Evolutionary conservation across 2,113 vertebrate species (phyloP).

Genomic region (Felis catus): F.catus_Fca126_mat1.0 CM031416.1:125236501-125237000

Average conservation of each 20-base stretch:
- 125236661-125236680: neutral
- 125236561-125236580: neutral
- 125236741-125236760: neutral
- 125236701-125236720: neutral
- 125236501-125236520: neutral
- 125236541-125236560: neutral
- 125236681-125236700: neutral
- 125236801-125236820: neutral
- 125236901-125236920: neutral
- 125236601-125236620: neutral
- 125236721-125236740: neutral
- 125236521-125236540: neutral
- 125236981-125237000: neutral
- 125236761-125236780: neutral
- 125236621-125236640: slow-evolving; percentile 8
- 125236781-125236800: neutral
- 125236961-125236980: neutral
- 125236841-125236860: neutral
- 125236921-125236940: neutral
- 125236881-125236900: neutral
- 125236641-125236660: slow-evolving; percentile 54
- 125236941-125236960: neutral
- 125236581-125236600: neutral
- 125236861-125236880: neutral
- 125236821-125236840: neutral